Base-by-base conservation (phyloP, 92 coral and sea anemone genomes). In the Epizoanthus stellaris region DNA sequence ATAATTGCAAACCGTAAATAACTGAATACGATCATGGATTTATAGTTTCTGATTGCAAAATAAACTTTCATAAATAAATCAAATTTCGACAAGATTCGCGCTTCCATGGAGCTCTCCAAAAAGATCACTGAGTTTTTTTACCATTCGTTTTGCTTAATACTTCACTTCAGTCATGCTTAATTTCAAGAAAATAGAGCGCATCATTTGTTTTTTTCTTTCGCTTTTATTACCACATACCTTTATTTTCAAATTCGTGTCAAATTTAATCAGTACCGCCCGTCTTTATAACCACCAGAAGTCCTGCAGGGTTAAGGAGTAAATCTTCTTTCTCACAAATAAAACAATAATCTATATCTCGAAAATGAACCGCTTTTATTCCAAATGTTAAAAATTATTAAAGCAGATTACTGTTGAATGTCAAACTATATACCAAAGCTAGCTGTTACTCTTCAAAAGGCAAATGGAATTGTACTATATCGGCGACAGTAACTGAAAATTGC, bases 211-310 rank as follows among this genome's bases (percentile, higher is more conserved):
- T 68, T 20, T 6, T 9, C 17, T 5, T 11, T 34, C 20, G n/a
- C 42, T 3, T 38, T 14, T 68, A 68, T 34, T 38, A 38, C 73
- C 73, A 68, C 4, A 3, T 52, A 13, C n/a, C 4, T 15, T 68
- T 38, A 16, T 40, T 68, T 68, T 68, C 45, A 38, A 43, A 38
- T 68, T 13, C 20, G 8, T 1, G 73, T 36, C 45, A 59, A 79
- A 42, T 79, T 77, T 62, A 79, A 79, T 79, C 83, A 79, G 38
- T 4, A 25, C 73, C 19, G 2, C 56, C 56, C 56, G 56, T 11
- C 56, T 52, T 52, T 52, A 52, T 52, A 13, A 52, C 56, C 2
- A 52, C 56, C 56, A 52, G 72, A 79, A 63, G 12, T 59, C 83
- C 73, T 42, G 49, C 61, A 63, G 83, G 23, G 83, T 40, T 17